These are phyloP conservation scores for Morpho achilles DNA, from an alignment of 2,888 invertebrate species.

Conservation along the genomic window DNA sequence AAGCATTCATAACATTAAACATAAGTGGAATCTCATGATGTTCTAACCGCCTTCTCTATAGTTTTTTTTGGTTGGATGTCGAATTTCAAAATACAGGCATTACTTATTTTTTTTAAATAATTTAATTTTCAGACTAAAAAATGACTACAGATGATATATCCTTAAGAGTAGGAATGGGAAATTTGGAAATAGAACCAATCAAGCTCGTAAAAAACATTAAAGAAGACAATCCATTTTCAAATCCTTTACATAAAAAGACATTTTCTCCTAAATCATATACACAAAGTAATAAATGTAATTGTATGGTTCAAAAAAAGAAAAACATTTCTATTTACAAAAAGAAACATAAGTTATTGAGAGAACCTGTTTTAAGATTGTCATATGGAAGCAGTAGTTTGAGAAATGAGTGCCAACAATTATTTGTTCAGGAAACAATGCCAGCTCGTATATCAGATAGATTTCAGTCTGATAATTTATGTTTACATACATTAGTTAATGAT, in stretches of 20 bases:
- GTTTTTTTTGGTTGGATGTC: too few species aligned
- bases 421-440: constrained; percentile 32
- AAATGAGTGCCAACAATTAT: constrained; percentile 32
- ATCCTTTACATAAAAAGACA: constrained; percentile 32
- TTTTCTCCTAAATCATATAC: constrained; percentile 32
- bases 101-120: background rate
- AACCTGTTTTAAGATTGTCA: constrained; percentile 77
- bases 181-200: constrained; percentile 76
- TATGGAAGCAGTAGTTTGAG: constrained; percentile 35
- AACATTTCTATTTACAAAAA: constrained; percentile 53
- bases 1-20: too few species aligned
- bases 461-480: constrained; percentile 47
- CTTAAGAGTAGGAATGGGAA: constrained; percentile 74
- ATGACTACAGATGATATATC: constrained; percentile 66
- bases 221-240: constrained; percentile 57
- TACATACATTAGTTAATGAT: constrained; percentile 62
- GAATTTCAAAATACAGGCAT: too few species aligned
- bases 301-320: constrained; percentile 43
- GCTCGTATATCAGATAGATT: constrained; percentile 25
- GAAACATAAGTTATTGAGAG: constrained; percentile 72
- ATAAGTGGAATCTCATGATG: too few species aligned
- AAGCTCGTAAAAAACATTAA: constrained; percentile 41
- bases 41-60: too few species aligned
- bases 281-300: constrained; percentile 49
- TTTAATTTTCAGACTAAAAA: constrained; percentile 19